Evolutionary conservation across 2,888 invertebrate species (phyloP).

Genomic region (Camptogramma bilineatum): DNA sequence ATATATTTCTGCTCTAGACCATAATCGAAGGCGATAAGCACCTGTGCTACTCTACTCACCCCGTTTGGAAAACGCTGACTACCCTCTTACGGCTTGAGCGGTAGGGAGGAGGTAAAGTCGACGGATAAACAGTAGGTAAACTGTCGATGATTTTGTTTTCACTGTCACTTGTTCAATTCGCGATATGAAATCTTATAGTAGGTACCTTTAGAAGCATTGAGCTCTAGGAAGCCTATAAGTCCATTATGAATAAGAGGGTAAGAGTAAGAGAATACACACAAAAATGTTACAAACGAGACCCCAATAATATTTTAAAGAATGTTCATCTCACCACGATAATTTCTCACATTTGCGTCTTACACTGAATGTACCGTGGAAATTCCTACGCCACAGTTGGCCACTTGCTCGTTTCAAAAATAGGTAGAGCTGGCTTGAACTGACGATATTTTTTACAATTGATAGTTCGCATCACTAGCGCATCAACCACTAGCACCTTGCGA

Average conservation of each 20-base stretch:
- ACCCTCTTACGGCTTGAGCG: slow-evolving; percentile 62
- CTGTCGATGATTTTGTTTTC: neutral
- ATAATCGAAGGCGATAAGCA: slow-evolving; percentile 58
- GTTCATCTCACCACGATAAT: too few species aligned
- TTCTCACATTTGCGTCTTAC: too few species aligned
- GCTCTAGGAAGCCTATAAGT: too few species aligned
- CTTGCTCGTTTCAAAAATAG: too few species aligned
- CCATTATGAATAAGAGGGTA: too few species aligned
- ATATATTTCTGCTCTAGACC: slow-evolving; percentile 45
- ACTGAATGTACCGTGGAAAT: too few species aligned
- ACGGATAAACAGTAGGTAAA: slow-evolving; percentile 13
- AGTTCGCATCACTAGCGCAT: slow-evolving; percentile 45
- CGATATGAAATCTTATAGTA: too few species aligned
- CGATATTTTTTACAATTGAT: slow-evolving; percentile 16
- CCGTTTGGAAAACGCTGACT: slow-evolving; percentile 81
- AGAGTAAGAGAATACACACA: too few species aligned
- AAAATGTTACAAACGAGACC: too few species aligned
- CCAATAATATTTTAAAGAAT: too few species aligned
- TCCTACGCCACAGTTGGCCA: neutral
- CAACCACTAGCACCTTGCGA: slow-evolving; percentile 48
- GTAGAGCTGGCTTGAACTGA: neutral
- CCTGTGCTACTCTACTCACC: slow-evolving; percentile 70
- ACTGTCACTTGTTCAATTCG: neutral
- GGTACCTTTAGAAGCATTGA: too few species aligned
- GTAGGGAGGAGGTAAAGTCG: slow-evolving; percentile 42